Conservation (phyloP, 2,797 vertebrate species). For the Acridotheres tristis region DNA sequence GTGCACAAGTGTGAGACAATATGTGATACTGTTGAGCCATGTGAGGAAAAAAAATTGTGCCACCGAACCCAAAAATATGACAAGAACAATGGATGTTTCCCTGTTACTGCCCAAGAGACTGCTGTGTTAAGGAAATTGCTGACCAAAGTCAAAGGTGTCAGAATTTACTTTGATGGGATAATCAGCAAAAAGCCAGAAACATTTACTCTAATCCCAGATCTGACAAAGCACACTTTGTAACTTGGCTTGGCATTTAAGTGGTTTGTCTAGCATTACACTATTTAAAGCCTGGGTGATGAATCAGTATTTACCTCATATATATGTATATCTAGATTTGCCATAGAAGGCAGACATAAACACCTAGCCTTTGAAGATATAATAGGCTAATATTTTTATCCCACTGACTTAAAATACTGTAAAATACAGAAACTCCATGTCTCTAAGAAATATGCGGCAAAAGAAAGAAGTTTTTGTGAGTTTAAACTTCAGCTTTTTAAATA, state of each 20-base stretch:
- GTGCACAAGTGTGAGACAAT: not conserved
- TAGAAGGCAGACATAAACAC: not conserved
- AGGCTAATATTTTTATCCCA: not conserved
- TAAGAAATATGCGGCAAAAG: not conserved
- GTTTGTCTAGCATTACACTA: not conserved
- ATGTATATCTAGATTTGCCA: not conserved
- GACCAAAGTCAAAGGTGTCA: not conserved
- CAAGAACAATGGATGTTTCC: not conserved
- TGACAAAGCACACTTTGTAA: not conserved
- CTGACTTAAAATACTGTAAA: not conserved
- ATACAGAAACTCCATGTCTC: not conserved
- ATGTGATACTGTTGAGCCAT: not conserved
- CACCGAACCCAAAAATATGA: not conserved
- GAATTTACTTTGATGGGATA: not conserved
- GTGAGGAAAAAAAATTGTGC: not conserved
- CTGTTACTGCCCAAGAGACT: not conserved
- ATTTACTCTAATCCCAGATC: conserved; percentile 6
- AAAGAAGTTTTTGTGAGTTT: not conserved
- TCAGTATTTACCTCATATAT: not conserved
- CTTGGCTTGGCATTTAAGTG: not conserved
- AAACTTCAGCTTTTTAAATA: not conserved
- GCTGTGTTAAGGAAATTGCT: not conserved
- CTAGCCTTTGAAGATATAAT: not conserved
- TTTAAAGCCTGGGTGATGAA: not conserved
- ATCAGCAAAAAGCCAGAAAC: conserved; percentile 16